Conservation (phyloP, 2,888 invertebrate genomes). For the Drosophila robusta region DNA sequence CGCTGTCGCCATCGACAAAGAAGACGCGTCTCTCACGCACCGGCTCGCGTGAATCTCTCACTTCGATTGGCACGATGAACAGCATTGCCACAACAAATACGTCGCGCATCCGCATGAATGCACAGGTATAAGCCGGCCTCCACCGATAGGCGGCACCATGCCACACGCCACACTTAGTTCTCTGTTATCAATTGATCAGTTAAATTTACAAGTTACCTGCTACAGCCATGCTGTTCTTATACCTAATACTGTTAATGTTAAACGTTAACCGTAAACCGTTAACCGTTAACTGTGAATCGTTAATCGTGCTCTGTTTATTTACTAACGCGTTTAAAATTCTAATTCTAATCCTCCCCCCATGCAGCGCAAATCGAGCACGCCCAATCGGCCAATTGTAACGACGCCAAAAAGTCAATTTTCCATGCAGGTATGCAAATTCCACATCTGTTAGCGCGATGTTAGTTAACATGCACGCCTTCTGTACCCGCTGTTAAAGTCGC, state of each 20-base stretch:
- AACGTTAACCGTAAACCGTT: slow-evolving; percentile 25
- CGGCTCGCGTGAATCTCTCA: slow-evolving; percentile 94
- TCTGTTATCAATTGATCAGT: slow-evolving; percentile 3
- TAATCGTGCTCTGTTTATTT: slow-evolving; percentile 41
- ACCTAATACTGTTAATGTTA: slow-evolving; percentile 30
- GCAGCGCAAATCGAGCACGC: slow-evolving; percentile 83
- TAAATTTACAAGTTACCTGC: slow-evolving; percentile 43
- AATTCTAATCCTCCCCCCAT: slow-evolving; percentile 53
- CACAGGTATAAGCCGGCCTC: slow-evolving; percentile 80
- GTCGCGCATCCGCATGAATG: slow-evolving; percentile 85
- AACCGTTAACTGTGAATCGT: slow-evolving; percentile 27
- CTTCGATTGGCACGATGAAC: slow-evolving; percentile 88
- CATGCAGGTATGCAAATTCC: slow-evolving; percentile 82
- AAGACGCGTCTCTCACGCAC: slow-evolving; percentile 89
- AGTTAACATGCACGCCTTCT: slow-evolving; percentile 51
- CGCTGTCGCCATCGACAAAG: slow-evolving; percentile 91
- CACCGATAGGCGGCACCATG: slow-evolving; percentile 8
- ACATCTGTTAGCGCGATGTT: slow-evolving; percentile 50
- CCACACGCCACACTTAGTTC: slow-evolving; percentile 18
- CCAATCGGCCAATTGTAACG: slow-evolving; percentile 77
- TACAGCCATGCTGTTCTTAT: slow-evolving; percentile 29
- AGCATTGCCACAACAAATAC: slow-evolving; percentile 86
- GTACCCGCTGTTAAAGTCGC: slow-evolving; percentile 54
- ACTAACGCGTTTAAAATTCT: slow-evolving; percentile 63
- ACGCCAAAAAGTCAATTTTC: slow-evolving; percentile 83